A percentile compares a stretch with the other conserved stretches of the same genome.
phyloP scores from a whole-genome alignment of 2,797 vertebrate genomes.

The Helicolenus hilgendorfi region DNA sequence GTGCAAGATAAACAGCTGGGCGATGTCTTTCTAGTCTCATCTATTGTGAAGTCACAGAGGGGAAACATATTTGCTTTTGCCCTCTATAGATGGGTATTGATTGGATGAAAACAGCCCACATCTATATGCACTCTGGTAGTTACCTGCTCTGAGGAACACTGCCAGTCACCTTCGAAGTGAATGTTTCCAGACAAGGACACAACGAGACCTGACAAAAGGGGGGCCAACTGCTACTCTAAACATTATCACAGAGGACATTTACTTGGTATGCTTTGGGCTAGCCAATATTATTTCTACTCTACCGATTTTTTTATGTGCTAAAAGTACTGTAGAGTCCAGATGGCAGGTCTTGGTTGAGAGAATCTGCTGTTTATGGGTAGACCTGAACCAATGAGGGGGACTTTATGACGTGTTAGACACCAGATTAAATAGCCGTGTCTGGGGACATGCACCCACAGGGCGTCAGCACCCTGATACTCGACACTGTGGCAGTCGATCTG shows the following conservation, averaged over 20 bases:
- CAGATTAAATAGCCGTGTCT: slow-evolving; percentile 69
- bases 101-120: slow-evolving; percentile 61
- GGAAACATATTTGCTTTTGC: slow-evolving; percentile 66
- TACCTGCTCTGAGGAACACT: slow-evolving; percentile 59
- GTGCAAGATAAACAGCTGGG: slow-evolving; percentile 61
- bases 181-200: slow-evolving; percentile 70
- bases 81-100: slow-evolving; percentile 81
- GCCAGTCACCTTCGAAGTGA: slow-evolving; percentile 64
- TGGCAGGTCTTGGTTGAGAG: slow-evolving; percentile 72
- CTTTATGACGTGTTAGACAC: slow-evolving; percentile 78
- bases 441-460: slow-evolving; percentile 52
- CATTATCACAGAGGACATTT: slow-evolving; percentile 65
- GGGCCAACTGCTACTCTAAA: slow-evolving; percentile 45
- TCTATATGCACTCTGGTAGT: slow-evolving; percentile 68
- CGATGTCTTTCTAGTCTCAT: slow-evolving; percentile 53
- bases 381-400: slow-evolving; percentile 54
- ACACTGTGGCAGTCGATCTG: slow-evolving; percentile 55
- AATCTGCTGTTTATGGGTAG: slow-evolving; percentile 65
- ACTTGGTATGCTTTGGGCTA: slow-evolving; percentile 28
- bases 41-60: slow-evolving; percentile 64
- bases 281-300: slow-evolving; percentile 63
- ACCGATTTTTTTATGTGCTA: slow-evolving; percentile 52
- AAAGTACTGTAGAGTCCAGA: slow-evolving; percentile 58
- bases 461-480: slow-evolving; percentile 53
- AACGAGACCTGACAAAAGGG: slow-evolving; percentile 37